Conservation (phyloP, 1,140 invertebrate species). For the Drosophila melanogaster region Release_6_plus_ISO1_MT NT_033777.3:13843501-13844000, state of each 20-base stretch:
- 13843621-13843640: slow-evolving; percentile 56
- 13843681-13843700: slow-evolving; percentile 66
- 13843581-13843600: slow-evolving; percentile 69
- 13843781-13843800: no score
- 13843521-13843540: slow-evolving; percentile 67
- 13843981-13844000: slow-evolving; percentile 60
- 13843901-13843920: no score
- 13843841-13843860: no score
- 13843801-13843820: no score
- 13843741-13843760: neutral
- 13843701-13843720: slow-evolving; percentile 20
- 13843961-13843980: slow-evolving; percentile 44
- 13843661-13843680: slow-evolving; percentile 83
- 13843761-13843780: no score
- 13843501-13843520: slow-evolving; percentile 24
- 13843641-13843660: slow-evolving; percentile 74
- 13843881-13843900: no score
- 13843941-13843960: slow-evolving; percentile 32
- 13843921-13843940: slow-evolving; percentile 35
- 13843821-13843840: no score
- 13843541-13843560: slow-evolving; percentile 82
- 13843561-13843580: slow-evolving; percentile 81
- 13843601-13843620: slow-evolving; percentile 37
- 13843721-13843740: slow-evolving; percentile 8
- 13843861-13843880: no score